Evolutionary conservation across 2,888 invertebrate species (phyloP), one percentile per base, ranked within the genome.

Genomic region (Graphium colonna): DNA sequence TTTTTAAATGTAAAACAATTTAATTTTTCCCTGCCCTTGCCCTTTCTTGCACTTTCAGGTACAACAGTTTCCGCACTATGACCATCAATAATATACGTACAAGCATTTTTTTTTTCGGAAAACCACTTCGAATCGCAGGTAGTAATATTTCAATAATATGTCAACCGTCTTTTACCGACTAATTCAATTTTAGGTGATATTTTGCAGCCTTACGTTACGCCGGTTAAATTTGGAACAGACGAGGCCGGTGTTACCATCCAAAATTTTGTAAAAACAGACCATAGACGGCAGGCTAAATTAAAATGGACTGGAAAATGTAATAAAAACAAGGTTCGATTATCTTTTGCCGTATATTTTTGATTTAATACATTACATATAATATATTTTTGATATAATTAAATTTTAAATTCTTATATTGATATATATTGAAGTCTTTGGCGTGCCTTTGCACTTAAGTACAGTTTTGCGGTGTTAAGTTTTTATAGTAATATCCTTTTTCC

Each of bases 151-250:
- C n/a, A 41, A 41, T 54, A 12, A 40, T 3, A 36, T 36, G n/a
- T 50, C 42, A 26, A 28, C 13, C 15, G 41, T 41, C 12, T 43
- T 44, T 45, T 54, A 40, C 18, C 3, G 45, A 41, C 31, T 17
- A 65, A 75, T 75, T 75, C 62, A 81, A 85, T 85, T 89, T 73
- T 86, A 89, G 88, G 85, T 81, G 58, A 81, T 82, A 76, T 82
- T 82, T 88, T 89, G 82, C 88, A 89, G 88, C 86, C 82, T 62
- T 87, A 81, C 78, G 79, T 85, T 65, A 84, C 79, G 58, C 88
- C 87, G 65, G 76, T 87, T 75, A 81, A 80, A 58, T 84, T 69
- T 75, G 70, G 65, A 71, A 70, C 63, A 71, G 78, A 82, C 45
- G 73, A 71, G 12, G 65, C 65, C 28, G 67, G 71, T 13, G 33